Evolutionary conservation across 1,140 invertebrate genomes (phyloP), one percentile per base, ranked within the genome.

Genomic region (Drosophila fuyamai): DNA sequence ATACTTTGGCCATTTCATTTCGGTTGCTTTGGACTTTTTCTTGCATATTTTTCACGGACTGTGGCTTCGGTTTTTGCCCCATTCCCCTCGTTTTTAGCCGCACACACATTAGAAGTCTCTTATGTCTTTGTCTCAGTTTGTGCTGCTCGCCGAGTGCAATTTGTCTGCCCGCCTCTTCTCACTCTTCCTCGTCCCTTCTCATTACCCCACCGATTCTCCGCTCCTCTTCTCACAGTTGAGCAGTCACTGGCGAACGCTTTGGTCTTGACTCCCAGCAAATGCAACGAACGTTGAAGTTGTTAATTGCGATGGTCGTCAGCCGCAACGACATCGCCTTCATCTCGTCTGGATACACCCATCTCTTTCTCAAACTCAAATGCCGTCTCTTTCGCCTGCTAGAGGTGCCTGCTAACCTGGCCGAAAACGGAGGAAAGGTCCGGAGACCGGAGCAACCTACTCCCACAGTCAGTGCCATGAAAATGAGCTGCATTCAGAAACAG

Each of bases 251-350:
- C 14, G 56, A 36, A 32, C 48, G 29, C 35, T 16, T 48, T 43
- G 38, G 16, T 27, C 66, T 66, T 65, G 61, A 65, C 61, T 65
- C 67, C 55, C 57, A 38, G 59, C 70, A 48, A 67, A 86, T 88
- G 83, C 83, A 88, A 73, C 83, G 76, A 88, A 88, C 83, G 83
- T 88, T 88, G 83, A 88, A 88, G 83, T 88, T 88, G 83, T 88
- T 88, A 88, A 88, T 88, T 88, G 83, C 79, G 73, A 46, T 71
- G 58, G 57, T 77, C 66, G 74, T 86, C 81, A 86, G 81, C 82
- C 82, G 81, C 81, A 85, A 85, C 77, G 77, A 83, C 72, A 48
- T 50, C 63, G 51, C 29, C 47, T 48, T 27, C 46, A 27, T 47
- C 46, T 53, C 60, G 41, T 67, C 56, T 71, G 40, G 44, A 40